These are phyloP conservation scores for Ferrisia virgata DNA, from an alignment of 2,888 invertebrate species.

Conservation along the genomic window DNA sequence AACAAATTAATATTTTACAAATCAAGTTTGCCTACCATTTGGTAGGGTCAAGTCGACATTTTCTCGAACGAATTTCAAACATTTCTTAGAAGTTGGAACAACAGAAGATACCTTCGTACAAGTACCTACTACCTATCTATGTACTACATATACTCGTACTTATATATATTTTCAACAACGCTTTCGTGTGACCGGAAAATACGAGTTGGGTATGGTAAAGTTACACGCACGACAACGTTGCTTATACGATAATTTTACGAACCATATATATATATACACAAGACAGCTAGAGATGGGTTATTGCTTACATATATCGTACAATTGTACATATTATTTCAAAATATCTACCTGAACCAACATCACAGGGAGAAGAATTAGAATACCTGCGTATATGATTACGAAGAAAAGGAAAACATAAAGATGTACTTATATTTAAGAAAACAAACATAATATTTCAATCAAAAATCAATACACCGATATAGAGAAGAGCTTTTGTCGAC, in stretches of 20 bases:
- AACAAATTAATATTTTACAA: background rate
- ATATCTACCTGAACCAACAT: too few relatives aligned
- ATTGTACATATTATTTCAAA: too few relatives aligned
- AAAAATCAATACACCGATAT: conserved; percentile 15
- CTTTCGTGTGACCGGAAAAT: background rate
- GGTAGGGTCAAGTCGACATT: background rate
- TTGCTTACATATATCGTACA: too few relatives aligned
- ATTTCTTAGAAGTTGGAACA: background rate
- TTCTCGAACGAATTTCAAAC: background rate
- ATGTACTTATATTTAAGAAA: too few relatives aligned
- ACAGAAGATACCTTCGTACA: too few relatives aligned
- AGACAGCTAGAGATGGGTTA: too few relatives aligned
- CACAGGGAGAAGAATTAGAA: background rate
- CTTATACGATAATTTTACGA: background rate
- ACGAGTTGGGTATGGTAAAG: background rate
- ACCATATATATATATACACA: background rate
- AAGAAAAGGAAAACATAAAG: background rate
- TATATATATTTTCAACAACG: background rate
- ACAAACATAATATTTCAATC: conserved; percentile 14
- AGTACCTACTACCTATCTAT: too few relatives aligned
- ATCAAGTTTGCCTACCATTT: background rate
- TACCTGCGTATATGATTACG: too few relatives aligned
- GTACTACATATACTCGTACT: too few relatives aligned
- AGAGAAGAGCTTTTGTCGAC: background rate
- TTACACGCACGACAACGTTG: background rate